Evolutionary conservation across 2,797 vertebrate species (phyloP), one percentile per base, ranked within the genome.

Genomic region (Oryzias dopingdopingensis): DNA sequence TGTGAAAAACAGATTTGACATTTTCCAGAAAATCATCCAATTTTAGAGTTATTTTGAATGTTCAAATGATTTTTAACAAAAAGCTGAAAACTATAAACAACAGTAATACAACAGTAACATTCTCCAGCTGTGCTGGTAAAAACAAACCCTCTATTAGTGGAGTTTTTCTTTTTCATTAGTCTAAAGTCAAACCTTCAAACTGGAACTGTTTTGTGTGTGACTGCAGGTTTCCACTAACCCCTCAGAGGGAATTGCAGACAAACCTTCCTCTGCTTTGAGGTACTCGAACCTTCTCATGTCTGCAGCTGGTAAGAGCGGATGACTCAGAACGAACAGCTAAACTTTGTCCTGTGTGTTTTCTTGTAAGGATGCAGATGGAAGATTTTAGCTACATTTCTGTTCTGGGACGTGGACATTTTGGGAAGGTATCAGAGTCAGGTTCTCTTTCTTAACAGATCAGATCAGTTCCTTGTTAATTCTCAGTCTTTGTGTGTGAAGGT

Each of bases 371-470:
- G 70, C 86, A 84, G 52, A 84, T 94, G 14, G 92, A 94, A 20
- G 94, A 96, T 67, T 95, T 96, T 78, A 86, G 64, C 52, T 95
- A 92, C 47, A 73, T 96, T 0, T 94, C 94, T 0, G 89, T 98
- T 72, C 65, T 98, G 81, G 96, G 96, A 56, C 86, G 94, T 51
- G 95, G 96, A 44, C 96, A 98, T 82, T 98, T 97, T 42, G 96
- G 96, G 74, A 91, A 91, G 87, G 89, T 91, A 57, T 64, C 16
- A 2, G 1, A 16, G 52, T 2, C 0, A 15, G 0, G 4, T 22
- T 52, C 24, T n/a, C 7, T 14, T 45, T 1, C 2, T 22, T n/a
- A 17, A 29, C 29, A 0, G 12, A 5, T 40, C 4, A 4, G 12
- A n/a, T 1, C 22, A 22, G 13, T 13, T 16, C 17, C 53, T 0